Conservation (phyloP, 2,797 vertebrate genomes). For the Tauraco hartlaubi region DNA sequence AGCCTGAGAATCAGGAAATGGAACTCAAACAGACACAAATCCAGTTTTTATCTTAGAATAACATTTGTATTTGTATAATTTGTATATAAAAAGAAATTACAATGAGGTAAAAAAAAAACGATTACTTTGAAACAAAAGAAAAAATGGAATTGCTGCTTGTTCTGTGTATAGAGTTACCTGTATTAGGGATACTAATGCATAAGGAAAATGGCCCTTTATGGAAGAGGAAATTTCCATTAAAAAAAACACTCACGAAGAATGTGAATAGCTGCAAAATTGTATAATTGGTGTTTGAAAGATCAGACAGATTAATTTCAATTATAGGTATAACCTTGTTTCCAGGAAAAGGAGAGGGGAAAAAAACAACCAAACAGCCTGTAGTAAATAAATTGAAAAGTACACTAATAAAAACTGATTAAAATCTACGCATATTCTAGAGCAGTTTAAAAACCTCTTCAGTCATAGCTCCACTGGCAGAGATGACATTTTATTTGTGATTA, state of each 20-base stretch:
- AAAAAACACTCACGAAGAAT: not conserved
- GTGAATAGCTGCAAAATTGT: not conserved
- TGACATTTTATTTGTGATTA: not conserved
- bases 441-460: not conserved
- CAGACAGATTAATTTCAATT: not conserved
- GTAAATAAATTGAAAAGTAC: not conserved
- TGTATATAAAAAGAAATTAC: not conserved
- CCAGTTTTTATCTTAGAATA: not conserved
- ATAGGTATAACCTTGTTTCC: not conserved
- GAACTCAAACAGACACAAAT: not conserved
- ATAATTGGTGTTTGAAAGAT: not conserved
- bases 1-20: not conserved
- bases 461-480: not conserved
- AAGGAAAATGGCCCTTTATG: not conserved
- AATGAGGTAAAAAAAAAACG: not conserved
- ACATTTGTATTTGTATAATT: not conserved
- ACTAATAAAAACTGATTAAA: not conserved
- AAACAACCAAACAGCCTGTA: accelerated
- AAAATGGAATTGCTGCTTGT: not conserved
- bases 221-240: not conserved
- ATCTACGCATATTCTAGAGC: not conserved
- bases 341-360: not conserved
- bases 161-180: not conserved
- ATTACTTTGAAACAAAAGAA: not conserved
- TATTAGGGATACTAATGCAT: not conserved